Evolutionary conservation across 2,888 invertebrate genomes (phyloP).

Genomic region (Lasioglossum vierecki): DNA sequence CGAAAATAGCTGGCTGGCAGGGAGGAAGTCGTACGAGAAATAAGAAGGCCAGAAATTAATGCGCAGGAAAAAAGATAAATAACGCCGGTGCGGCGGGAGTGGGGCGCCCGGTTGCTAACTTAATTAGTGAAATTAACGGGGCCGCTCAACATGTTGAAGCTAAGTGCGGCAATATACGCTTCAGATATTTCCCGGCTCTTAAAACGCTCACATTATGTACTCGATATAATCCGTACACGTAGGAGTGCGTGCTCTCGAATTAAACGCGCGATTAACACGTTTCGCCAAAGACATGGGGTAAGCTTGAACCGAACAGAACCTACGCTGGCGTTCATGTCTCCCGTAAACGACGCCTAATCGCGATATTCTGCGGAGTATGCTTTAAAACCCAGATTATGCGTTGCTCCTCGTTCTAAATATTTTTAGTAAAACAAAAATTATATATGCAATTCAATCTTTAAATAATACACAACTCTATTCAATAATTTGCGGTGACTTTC

Average conservation of each 20-base stretch:
- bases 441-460: not conserved
- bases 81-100: slow-evolving; percentile 69
- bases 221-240: slow-evolving; percentile 60
- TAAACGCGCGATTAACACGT: slow-evolving; percentile 72
- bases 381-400: not conserved
- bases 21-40: slow-evolving; percentile 59
- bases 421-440: not conserved
- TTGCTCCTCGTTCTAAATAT: not conserved
- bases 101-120: slow-evolving; percentile 78
- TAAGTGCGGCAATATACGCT: slow-evolving; percentile 74
- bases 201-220: slow-evolving; percentile 72
- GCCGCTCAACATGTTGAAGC: slow-evolving; percentile 77
- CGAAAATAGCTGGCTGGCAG: slow-evolving; percentile 53
- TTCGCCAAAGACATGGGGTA: slow-evolving; percentile 62
- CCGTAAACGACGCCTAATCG: not conserved
- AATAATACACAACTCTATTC: not conserved
- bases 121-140: slow-evolving; percentile 83
- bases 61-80: slow-evolving; percentile 70
- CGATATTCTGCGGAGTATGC: not conserved
- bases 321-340: slow-evolving; percentile 28
- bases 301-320: slow-evolving; percentile 23
- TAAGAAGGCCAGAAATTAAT: slow-evolving; percentile 63
- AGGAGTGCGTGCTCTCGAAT: slow-evolving; percentile 64
- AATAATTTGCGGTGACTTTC: not conserved
- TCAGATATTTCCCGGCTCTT: slow-evolving; percentile 72